These are phyloP conservation scores for Mechanitis mazaeus DNA, from an alignment of 2,888 invertebrate species.

Conservation along the genomic window DNA sequence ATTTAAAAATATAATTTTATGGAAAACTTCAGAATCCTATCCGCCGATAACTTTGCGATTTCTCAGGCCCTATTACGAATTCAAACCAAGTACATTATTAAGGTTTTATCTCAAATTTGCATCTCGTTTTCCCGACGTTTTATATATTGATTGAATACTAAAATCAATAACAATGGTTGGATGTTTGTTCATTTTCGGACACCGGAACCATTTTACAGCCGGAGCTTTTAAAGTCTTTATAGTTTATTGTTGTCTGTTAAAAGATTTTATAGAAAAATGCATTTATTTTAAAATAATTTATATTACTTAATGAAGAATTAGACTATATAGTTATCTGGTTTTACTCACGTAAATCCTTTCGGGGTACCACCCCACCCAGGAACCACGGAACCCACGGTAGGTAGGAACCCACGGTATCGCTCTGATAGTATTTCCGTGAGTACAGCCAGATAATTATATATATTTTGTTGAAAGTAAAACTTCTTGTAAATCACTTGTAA, in stretches of 20 bases:
- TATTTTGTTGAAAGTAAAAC: no score
- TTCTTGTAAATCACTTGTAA: no score
- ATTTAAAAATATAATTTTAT: background rate
- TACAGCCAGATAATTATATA: no score
- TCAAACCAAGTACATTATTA: constrained; percentile 33
- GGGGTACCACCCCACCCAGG: no score
- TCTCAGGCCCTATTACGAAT: constrained; percentile 31
- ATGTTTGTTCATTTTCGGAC: constrained; percentile 34
- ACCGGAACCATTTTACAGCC: constrained; percentile 38
- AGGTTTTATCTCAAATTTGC: constrained; percentile 34
- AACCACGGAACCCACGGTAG: no score
- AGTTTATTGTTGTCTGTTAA: constrained; percentile 29
- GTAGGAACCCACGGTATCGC: no score
- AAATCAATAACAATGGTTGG: constrained; percentile 36
- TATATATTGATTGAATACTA: constrained; percentile 39
- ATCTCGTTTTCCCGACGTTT: constrained; percentile 38
- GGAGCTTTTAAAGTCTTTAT: constrained; percentile 32
- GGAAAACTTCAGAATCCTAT: constrained; percentile 16
- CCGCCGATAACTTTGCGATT: constrained; percentile 33
- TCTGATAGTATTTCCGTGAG: no score
- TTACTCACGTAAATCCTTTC: no score
- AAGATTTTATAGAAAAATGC: constrained; percentile 8
- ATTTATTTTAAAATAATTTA: background rate
- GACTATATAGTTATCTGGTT: no score
- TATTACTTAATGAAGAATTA: no score